These are phyloP conservation scores for Rhinoptilus africanus DNA, from an alignment of 2,113 vertebrate species.

Conservation along the genomic window DNA sequence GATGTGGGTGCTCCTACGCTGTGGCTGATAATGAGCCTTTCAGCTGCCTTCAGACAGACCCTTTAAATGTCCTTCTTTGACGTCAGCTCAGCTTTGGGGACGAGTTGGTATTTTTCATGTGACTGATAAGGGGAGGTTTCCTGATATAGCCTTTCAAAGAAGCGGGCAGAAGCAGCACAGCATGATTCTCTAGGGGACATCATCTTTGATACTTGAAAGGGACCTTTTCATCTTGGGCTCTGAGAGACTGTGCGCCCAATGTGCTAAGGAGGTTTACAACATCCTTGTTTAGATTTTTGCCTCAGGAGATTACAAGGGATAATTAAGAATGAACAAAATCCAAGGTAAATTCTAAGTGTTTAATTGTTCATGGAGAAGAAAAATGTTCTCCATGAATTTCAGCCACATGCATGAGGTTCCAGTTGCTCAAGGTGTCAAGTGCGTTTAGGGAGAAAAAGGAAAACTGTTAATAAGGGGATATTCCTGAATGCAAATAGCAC, in stretches of 20 bases:
- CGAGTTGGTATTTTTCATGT: constrained; percentile 20
- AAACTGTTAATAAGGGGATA: background rate
- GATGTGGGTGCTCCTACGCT: background rate
- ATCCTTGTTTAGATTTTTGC: background rate
- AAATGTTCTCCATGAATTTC: background rate
- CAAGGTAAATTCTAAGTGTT: background rate
- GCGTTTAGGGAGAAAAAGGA: background rate
- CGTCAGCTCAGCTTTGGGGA: constrained; percentile 6
- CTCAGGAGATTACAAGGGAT: background rate
- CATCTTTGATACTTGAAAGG: constrained; percentile 26
- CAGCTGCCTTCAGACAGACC: background rate
- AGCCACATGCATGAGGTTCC: background rate
- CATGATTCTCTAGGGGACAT: background rate
- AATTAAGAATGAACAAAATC: background rate
- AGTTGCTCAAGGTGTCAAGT: background rate
- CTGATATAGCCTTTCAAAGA: background rate
- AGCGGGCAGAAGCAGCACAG: background rate
- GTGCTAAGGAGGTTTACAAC: background rate
- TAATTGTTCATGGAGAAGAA: background rate
- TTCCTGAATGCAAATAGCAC: background rate
- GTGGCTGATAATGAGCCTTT: background rate
- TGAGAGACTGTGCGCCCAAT: background rate
- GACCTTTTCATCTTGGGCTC: constrained; percentile 7
- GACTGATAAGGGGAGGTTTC: constrained; percentile 7
- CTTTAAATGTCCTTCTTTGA: constrained; percentile 1